phyloP scores from a whole-genome alignment of 2,888 invertebrate species.

The Uloborus plumipes region DNA sequence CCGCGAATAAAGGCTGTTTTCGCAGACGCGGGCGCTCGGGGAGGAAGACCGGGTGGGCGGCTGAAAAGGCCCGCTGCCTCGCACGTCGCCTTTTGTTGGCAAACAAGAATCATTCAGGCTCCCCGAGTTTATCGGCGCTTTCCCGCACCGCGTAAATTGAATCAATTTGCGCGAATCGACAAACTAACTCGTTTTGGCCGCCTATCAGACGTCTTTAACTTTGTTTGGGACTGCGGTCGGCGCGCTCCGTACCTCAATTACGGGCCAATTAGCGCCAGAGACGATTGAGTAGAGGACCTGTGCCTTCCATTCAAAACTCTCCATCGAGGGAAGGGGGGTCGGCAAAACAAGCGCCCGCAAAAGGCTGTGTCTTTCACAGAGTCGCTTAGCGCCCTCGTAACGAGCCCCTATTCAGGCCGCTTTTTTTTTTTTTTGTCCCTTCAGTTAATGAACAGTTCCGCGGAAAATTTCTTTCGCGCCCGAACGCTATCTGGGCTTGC shows the following conservation, averaged over 20 bases:
- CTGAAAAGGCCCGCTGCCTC: constrained; percentile 14
- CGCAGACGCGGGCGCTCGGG: not conserved
- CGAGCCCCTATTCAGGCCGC: constrained; percentile 51
- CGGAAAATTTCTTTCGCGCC: constrained; percentile 26
- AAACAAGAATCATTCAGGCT: constrained; percentile 59
- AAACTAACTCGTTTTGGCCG: constrained; percentile 62
- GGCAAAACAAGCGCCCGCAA: not conserved
- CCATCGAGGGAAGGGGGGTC: constrained; percentile 10
- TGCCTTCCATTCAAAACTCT: constrained; percentile 6
- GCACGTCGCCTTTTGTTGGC: constrained; percentile 47
- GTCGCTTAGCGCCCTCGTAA: constrained; percentile 48
- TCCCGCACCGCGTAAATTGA: constrained; percentile 43
- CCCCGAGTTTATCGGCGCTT: constrained; percentile 29
- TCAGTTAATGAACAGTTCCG: constrained; percentile 16
- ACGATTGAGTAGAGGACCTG: constrained; percentile 39
- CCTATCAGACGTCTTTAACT: constrained; percentile 63
- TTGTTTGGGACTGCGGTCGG: constrained; percentile 57
- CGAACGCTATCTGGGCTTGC: constrained; percentile 4
- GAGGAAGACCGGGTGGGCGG: not conserved
- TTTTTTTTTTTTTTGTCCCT: not conserved
- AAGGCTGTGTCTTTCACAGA: not conserved
- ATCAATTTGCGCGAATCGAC: constrained; percentile 62
- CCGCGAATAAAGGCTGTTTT: no score
- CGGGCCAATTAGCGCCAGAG: constrained; percentile 49
- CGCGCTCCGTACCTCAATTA: constrained; percentile 32